Conservation (phyloP, 2,888 invertebrate species). For the Heliconius hortense region DNA sequence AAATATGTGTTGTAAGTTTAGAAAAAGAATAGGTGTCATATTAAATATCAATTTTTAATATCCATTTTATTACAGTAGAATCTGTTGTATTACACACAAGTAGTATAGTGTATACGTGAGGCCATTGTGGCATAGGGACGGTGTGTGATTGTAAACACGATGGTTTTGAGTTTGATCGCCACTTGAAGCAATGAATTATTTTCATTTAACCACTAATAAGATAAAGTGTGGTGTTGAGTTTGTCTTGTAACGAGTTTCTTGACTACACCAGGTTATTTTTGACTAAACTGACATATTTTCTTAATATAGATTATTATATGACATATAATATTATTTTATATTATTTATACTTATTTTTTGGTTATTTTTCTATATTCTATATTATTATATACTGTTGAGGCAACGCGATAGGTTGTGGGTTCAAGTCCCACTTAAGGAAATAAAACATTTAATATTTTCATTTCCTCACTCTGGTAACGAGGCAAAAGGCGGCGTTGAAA, state of each 20-base stretch:
- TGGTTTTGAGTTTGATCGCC: not conserved
- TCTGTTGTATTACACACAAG: not conserved
- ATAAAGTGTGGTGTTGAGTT: not conserved
- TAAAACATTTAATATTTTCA: no score
- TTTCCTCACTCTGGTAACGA: no score
- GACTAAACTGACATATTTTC: not conserved
- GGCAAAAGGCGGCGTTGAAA: no score
- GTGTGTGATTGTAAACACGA: not conserved
- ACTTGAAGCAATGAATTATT: not conserved
- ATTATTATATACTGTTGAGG: no score
- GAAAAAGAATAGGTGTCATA: slow-evolving; percentile 14
- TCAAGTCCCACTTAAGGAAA: no score
- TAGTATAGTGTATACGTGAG: no score
- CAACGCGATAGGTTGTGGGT: no score
- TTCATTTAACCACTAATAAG: not conserved
- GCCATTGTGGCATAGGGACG: no score
- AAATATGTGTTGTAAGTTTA: not conserved
- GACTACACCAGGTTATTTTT: not conserved
- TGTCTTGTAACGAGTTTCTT: not conserved
- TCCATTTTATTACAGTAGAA: not conserved
- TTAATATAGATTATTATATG: no score
- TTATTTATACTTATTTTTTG: no score
- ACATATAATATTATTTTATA: no score
- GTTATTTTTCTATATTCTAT: no score
- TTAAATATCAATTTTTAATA: slow-evolving; percentile 18